Evolutionary conservation across 2,888 invertebrate species (phyloP).

Genomic region (Aleiodes testaceus): DNA sequence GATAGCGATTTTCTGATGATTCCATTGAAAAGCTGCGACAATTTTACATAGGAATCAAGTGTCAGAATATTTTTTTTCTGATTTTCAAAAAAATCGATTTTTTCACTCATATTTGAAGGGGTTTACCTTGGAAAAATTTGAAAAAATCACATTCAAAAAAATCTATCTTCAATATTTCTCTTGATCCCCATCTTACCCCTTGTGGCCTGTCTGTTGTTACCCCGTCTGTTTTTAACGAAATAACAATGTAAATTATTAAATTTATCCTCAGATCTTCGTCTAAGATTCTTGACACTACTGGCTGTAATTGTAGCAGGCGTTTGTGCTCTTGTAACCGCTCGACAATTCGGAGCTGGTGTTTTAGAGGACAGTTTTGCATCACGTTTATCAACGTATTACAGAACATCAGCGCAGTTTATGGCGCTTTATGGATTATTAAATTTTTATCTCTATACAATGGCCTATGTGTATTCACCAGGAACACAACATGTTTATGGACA

Average conservation of each 20-base stretch:
- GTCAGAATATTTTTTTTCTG: too few species aligned
- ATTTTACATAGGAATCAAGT: too few species aligned
- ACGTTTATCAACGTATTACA: slow-evolving; percentile 88
- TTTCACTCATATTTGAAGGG: too few species aligned
- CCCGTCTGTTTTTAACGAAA: background rate
- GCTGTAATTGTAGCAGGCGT: slow-evolving; percentile 87
- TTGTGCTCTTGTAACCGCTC: slow-evolving; percentile 82
- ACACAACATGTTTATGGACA: slow-evolving; percentile 85
- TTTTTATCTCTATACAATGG: slow-evolving; percentile 94
- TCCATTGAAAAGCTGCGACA: too few species aligned
- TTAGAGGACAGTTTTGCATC: slow-evolving; percentile 96
- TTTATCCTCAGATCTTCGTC: slow-evolving; percentile 84
- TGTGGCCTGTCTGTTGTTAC: background rate
- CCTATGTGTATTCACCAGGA: slow-evolving; percentile 94
- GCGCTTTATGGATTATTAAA: slow-evolving; percentile 94
- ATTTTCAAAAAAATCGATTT: too few species aligned
- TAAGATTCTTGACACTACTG: slow-evolving; percentile 91
- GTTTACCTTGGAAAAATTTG: too few species aligned
- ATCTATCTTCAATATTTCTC: background rate
- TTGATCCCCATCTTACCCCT: background rate
- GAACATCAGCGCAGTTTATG: slow-evolving; percentile 96
- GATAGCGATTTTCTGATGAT: too few species aligned
- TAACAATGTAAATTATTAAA: background rate
- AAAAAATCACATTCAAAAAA: slow-evolving; percentile 5
- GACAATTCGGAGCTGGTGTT: slow-evolving; percentile 91